Base-by-base conservation (phyloP, 2,113 vertebrate genomes). In the Neoarius graeffei region DNA sequence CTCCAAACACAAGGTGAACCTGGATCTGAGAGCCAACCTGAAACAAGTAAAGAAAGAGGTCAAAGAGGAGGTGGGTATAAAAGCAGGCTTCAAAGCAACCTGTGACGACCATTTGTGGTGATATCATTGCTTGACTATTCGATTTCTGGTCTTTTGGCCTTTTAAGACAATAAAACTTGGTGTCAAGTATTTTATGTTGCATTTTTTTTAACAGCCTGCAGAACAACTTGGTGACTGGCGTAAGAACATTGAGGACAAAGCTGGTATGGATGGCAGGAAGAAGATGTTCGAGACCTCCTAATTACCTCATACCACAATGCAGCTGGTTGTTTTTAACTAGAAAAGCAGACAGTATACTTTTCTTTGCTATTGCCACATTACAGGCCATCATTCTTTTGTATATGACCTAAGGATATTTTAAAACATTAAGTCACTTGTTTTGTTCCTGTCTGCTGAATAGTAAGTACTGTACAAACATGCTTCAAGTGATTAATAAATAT, bases 21-120 rank as follows among this genome's bases (percentile, higher is more conserved):
- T 97, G 96, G 96, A 97, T 88, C 94, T 97, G 84, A 89, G 96
- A 76, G 96, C 96, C 93, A 97, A 97, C 92, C 94, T 97, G 90
- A 97, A 97, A 92, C 96, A 97, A 90, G 97, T 97, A 89, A 97
- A 97, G 95, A 97, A 97, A 91, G 97, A 97, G 86, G 96, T 88
- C 85, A 91, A 97, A 92, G 97, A 97, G 85, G 96, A 97, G 96
- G 97, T 97, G 54, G 83, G 81, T 52, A 20, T 19, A 48, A 89
- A 76, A 76, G 7, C n/a, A 54, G 6, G 19, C 4, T 82, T 79
- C 25, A 76, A 66, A 42, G 6, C n/a, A 87, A 66, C 79, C 54
- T 20, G 5, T 81, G 52, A 48, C 14, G 7, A 42, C 59, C 67
- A 71, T 19, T 57, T 59, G n/a, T 67, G 19, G 35, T 69, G 27